A percentile compares a stretch with the other conserved stretches of the same genome.
Evolutionary conservation across 1,140 invertebrate genomes (phyloP).

Genomic region (Drosophila repletoides): DNA sequence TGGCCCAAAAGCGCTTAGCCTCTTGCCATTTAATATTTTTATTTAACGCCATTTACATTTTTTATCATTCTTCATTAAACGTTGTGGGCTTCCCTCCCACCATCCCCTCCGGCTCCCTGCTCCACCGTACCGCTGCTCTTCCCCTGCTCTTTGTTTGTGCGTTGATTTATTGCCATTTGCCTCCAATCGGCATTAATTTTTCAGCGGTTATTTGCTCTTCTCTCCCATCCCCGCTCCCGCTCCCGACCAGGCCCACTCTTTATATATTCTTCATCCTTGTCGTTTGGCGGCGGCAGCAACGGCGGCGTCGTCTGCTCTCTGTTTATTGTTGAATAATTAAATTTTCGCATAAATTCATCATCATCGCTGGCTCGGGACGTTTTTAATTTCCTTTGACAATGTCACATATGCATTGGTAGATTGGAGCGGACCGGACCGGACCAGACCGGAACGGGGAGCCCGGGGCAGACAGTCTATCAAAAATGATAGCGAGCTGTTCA

Average conservation of each 20-base stretch:
- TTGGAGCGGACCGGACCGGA: too few species aligned
- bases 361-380: conserved; percentile 54
- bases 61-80: conserved; percentile 71
- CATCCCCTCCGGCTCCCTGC: not conserved
- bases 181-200: conserved; percentile 77
- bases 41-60: conserved; percentile 68
- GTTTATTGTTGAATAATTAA: conserved; percentile 75
- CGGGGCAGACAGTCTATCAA: conserved; percentile 22
- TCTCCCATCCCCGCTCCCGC: not conserved
- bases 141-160: conserved; percentile 52
- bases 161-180: conserved; percentile 72
- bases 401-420: conserved; percentile 21
- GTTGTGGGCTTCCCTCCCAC: conserved; percentile 33
- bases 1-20: conserved; percentile 53
- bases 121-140: not conserved
- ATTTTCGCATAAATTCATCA: conserved; percentile 79
- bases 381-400: conserved; percentile 76
- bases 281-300: not conserved
- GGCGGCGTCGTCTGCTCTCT: conserved; percentile 36
- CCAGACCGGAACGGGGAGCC: not conserved
- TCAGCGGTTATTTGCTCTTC: conserved; percentile 59
- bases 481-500: conserved; percentile 17
- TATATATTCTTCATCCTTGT: not conserved
- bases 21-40: conserved; percentile 67
- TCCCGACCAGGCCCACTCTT: not conserved